Base-by-base conservation (phyloP, 2,113 vertebrate species). In the Poecilia latipinna region DNA sequence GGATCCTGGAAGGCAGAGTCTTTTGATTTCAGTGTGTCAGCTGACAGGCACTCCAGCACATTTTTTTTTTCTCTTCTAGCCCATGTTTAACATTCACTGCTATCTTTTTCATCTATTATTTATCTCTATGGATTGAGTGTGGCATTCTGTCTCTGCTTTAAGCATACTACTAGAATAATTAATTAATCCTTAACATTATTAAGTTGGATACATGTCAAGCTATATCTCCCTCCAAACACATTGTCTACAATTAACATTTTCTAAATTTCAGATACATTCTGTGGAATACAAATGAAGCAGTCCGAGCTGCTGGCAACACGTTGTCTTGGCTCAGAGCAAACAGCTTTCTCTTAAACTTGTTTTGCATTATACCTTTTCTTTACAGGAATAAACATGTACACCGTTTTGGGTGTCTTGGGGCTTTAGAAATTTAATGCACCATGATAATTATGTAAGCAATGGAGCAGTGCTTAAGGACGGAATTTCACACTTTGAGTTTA, bases 391-490 rank as follows among this genome's bases (percentile, higher is more conserved):
- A 90, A 89, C 92, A 89, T 42, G 31, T 60, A 74, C 39, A 7
- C 72, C 35, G 61, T 82, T 42, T 42, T 4, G 39, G 13, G 39
- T 90, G 65, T 80, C 91, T 92, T 80, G 24, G 12, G 90, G 92
- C 82, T 81, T 82, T 78, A 6, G 80, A 87, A 91, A 93, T 89
- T 87, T 86, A 93, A 93, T 91, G 88, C 86, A 72, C 79, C 91
- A 73, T 91, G 86, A 91, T 93, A 93, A 95, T 93, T 92, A 92
- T 85, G 91, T 90, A 90, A 91, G 88, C 84, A 89, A 85, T 79
- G 71, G 83, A 83, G 85, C 66, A 72, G 78, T 72, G 86, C 83
- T 86, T 72, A 85, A 86, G 80, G 89, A 89, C 70, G 79, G 67
- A 83, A 90, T 91, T 90, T 91, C 92, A 89, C 91, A 91, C 91